Base-by-base conservation (phyloP, 2,113 vertebrate genomes). In the Thamnophis sirtalis region DNA sequence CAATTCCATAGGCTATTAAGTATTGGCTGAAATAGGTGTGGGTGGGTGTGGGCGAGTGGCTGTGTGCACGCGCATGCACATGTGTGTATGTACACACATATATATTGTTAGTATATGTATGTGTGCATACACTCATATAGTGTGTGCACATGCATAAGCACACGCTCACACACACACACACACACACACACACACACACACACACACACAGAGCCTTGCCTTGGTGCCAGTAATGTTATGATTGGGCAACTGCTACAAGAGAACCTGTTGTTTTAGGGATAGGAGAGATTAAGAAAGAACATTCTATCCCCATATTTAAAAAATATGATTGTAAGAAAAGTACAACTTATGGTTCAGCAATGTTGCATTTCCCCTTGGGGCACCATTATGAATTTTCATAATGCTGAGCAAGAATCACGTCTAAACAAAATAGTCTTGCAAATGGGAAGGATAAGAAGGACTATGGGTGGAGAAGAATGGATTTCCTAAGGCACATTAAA, bases 1-100 rank as follows among this genome's bases (percentile, higher is more conserved):
- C 94, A 92, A 91, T 92, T 85, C 93, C 92, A 84, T 96, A 95
- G 95, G 94, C 93, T 93, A 91, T 92, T 93, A 93, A 54, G 91
- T 94, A 96, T 93, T 3, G 89, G 94, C 91, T 60, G 89, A 91
- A 0, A 0, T 93, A 28, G 26, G 94, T 94, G 96, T 96, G 96
- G 5, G 63, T 33, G 4, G 33, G 5, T 73, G 63, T 33, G n/a
- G 43, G 43, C 43, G 43, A 43, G 43, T 43, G 43, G 43, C 2
- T 43, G 43, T 43, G 3, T 43, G 43, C 43, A 3, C 43, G 3
- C n/a, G 43, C 3, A 43, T 3, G 43, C 43, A 43, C 43, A 43
- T 73, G n/a, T 73, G n/a, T 33, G 3, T 60, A 28, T n/a, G 60
- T n/a, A 11, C 28, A 73, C 2, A 73, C 13, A 80, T 2, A 73